Percentiles rank a stretch among this genome's conserved stretches.
These are phyloP conservation scores for Pandemis cinnamomeana DNA, from an alignment of 2,888 invertebrate genomes.

Conservation along the genomic window DNA sequence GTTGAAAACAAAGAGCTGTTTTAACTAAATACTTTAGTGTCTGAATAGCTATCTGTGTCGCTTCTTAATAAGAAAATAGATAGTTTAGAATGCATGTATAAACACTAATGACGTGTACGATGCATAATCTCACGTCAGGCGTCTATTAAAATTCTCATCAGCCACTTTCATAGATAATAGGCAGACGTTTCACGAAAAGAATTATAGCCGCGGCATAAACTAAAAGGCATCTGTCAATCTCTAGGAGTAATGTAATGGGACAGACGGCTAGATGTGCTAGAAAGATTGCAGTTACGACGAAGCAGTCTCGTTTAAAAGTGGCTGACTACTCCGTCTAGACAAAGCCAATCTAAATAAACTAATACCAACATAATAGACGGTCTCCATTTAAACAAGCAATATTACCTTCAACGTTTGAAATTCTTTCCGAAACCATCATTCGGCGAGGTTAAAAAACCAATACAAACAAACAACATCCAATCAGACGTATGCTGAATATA, in stretches of 20 bases:
- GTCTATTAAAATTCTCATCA: conserved; percentile 14
- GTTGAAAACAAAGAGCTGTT: conserved; percentile 5
- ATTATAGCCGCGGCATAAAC: conserved; percentile 25
- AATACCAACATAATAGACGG: conserved; percentile 17
- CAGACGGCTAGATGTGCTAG: conserved; percentile 38
- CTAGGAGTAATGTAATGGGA: conserved; percentile 37
- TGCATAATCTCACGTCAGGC: conserved; percentile 3
- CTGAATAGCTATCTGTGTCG: neutral
- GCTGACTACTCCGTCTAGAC: conserved; percentile 38
- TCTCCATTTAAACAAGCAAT: conserved; percentile 25
- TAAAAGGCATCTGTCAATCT: conserved; percentile 40
- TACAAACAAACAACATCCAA: conserved; percentile 39
- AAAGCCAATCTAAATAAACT: conserved; percentile 42
- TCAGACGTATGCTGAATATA: conserved; percentile 39
- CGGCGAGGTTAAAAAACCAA: conserved; percentile 37
- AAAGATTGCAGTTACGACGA: conserved; percentile 37
- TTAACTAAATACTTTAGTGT: neutral
- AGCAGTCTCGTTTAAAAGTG: conserved; percentile 30
- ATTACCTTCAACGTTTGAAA: conserved; percentile 32
- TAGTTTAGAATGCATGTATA: neutral
- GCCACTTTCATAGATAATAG: conserved; percentile 26
- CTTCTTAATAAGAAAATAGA: neutral
- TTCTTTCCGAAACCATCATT: conserved; percentile 25
- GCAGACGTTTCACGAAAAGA: conserved; percentile 20
- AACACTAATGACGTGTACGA: neutral